phyloP scores from a whole-genome alignment of 2,888 invertebrate genomes.

The Sarcophaga subvicina region DNA sequence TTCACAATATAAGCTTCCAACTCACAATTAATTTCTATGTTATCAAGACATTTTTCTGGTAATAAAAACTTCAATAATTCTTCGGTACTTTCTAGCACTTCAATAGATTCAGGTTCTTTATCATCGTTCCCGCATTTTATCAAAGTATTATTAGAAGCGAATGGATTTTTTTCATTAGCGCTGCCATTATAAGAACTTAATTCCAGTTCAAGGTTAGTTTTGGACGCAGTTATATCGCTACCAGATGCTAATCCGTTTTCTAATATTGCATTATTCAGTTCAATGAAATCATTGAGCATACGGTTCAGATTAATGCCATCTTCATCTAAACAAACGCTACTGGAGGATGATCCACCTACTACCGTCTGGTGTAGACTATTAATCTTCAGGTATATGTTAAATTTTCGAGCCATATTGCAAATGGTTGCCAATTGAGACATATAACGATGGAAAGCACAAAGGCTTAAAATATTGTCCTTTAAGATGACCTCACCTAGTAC shows the following conservation, averaged over 20 bases:
- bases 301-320: conserved; percentile 17
- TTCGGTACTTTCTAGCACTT: background rate
- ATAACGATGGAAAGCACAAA: conserved; percentile 68
- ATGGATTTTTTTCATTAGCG: background rate
- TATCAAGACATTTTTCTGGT: conserved; percentile 48
- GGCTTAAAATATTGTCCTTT: conserved; percentile 38
- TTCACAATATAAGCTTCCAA: conserved; percentile 66
- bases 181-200: background rate
- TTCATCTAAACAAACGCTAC: conserved; percentile 7
- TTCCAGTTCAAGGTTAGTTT: conserved; percentile 15
- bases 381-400: conserved; percentile 69
- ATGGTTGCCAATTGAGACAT: conserved; percentile 69
- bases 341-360: background rate
- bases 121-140: background rate
- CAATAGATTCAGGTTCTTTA: background rate
- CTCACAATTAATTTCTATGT: conserved; percentile 52
- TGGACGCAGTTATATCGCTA: background rate
- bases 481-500: conserved; percentile 17
- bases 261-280: conserved; percentile 54
- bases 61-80: conserved; percentile 48
- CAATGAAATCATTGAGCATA: conserved; percentile 63
- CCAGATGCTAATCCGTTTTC: background rate
- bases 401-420: conserved; percentile 67
- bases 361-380: conserved; percentile 60
- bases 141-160: background rate